Evolutionary conservation across 2,888 invertebrate genomes (phyloP).

Genomic region (Apotomis turbidana): DNA sequence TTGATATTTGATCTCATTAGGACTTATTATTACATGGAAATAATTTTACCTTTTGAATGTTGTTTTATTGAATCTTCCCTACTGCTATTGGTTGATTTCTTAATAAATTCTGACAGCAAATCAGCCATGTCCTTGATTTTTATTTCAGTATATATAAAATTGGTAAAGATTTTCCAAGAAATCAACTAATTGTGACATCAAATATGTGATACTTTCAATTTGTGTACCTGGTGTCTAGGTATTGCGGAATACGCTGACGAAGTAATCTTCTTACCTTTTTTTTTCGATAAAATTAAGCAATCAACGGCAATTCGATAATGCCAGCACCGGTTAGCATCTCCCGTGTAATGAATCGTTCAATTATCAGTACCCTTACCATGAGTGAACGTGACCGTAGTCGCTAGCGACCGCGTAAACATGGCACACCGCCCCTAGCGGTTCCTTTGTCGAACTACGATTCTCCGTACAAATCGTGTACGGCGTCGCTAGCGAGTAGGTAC

Average conservation of each 20-base stretch:
- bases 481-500: too few relatives aligned
- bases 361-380: neutral
- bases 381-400: too few relatives aligned
- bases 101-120: neutral
- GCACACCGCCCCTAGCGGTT: neutral
- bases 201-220: neutral
- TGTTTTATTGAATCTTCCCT: conserved; percentile 29
- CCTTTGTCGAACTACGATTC: too few relatives aligned
- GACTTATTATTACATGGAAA: conserved; percentile 24
- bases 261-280: neutral
- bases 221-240: neutral
- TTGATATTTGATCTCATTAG: conserved; percentile 22
- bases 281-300: neutral
- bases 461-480: too few relatives aligned
- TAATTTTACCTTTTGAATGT: conserved; percentile 17
- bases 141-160: neutral
- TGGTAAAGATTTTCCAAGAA: neutral
- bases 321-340: neutral
- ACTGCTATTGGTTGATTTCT: neutral
- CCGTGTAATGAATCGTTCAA: neutral
- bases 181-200: neutral
- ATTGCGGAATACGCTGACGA: neutral
- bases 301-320: neutral
- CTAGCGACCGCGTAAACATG: too few relatives aligned
- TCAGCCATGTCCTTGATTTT: neutral